These are phyloP conservation scores for Hipparchia sbordonii DNA, from an alignment of 2,888 invertebrate species.

Conservation along the genomic window DNA sequence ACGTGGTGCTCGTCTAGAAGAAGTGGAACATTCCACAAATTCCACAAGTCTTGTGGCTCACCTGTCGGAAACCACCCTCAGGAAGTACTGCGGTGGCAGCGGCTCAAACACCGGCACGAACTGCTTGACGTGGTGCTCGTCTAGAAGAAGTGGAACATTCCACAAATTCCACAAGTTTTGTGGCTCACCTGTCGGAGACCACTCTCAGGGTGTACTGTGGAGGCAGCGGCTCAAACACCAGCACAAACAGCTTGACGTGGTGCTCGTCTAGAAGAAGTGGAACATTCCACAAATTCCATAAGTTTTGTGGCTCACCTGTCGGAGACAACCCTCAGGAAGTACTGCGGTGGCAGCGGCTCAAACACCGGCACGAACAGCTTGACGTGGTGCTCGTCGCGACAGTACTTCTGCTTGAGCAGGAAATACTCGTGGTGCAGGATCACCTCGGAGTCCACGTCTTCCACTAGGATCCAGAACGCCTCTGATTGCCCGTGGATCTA, in stretches of 20 bases:
- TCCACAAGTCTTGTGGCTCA: slow-evolving; percentile 40
- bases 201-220: slow-evolving; percentile 98
- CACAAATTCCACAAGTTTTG: too few species aligned
- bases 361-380: slow-evolving; percentile 99
- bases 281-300: not conserved
- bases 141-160: slow-evolving; percentile 62
- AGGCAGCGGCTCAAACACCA: slow-evolving; percentile 98
- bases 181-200: slow-evolving; percentile 89
- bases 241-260: slow-evolving; percentile 97
- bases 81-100: slow-evolving; percentile 98
- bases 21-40: not conserved
- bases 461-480: slow-evolving; percentile 94
- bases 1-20: slow-evolving; percentile 90
- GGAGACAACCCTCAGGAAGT: slow-evolving; percentile 95
- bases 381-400: slow-evolving; percentile 95
- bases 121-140: slow-evolving; percentile 98
- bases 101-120: slow-evolving; percentile 99
- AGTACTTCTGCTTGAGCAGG: slow-evolving; percentile 96
- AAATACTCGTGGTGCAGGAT: slow-evolving; percentile 98
- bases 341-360: slow-evolving; percentile 99
- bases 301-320: slow-evolving; percentile 81
- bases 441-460: slow-evolving; percentile 93
- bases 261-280: slow-evolving; percentile 85
- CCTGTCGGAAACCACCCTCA: slow-evolving; percentile 93
- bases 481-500: slow-evolving; percentile 92